Evolutionary conservation across 2,113 vertebrate species (phyloP).

Genomic region (Oxygymnocypris stewartii): DNA sequence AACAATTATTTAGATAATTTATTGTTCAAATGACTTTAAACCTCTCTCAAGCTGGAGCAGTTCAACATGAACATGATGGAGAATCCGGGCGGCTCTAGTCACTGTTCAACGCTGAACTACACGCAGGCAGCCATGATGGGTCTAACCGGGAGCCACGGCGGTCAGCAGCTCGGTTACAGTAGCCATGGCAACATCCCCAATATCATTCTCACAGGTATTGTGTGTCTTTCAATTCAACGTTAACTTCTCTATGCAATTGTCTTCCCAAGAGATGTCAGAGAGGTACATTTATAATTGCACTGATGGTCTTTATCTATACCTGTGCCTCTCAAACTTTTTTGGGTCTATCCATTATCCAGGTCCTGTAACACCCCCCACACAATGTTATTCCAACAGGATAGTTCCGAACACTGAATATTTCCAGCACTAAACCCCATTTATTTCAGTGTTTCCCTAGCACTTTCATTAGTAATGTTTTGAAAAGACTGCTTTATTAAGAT

Average conservation of each 20-base stretch:
- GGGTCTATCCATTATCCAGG: neutral
- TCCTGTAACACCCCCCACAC: too few species aligned
- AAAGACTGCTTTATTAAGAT: neutral
- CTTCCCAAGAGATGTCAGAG: neutral
- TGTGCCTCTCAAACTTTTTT: neutral
- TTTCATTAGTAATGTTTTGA: neutral
- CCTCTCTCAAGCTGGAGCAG: slow-evolving; percentile 86
- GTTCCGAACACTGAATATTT: neutral
- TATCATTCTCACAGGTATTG: slow-evolving; percentile 95
- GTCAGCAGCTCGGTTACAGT: slow-evolving; percentile 86
- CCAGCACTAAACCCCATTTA: neutral
- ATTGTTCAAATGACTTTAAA: neutral
- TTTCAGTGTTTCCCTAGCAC: neutral
- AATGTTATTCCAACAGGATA: neutral
- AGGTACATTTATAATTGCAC: neutral
- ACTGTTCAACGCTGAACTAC: slow-evolving; percentile 95
- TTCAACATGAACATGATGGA: slow-evolving; percentile 99
- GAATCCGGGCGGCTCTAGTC: slow-evolving; percentile 89
- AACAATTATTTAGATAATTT: neutral
- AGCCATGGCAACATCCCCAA: slow-evolving; percentile 95
- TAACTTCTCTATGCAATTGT: neutral
- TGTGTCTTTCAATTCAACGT: neutral
- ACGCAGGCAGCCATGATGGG: slow-evolving; percentile 98
- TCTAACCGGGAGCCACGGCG: slow-evolving; percentile 85
- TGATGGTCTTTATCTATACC: neutral